Evolutionary conservation across 2,113 vertebrate genomes (phyloP).

Genomic region (Sus scrofa): DNA sequence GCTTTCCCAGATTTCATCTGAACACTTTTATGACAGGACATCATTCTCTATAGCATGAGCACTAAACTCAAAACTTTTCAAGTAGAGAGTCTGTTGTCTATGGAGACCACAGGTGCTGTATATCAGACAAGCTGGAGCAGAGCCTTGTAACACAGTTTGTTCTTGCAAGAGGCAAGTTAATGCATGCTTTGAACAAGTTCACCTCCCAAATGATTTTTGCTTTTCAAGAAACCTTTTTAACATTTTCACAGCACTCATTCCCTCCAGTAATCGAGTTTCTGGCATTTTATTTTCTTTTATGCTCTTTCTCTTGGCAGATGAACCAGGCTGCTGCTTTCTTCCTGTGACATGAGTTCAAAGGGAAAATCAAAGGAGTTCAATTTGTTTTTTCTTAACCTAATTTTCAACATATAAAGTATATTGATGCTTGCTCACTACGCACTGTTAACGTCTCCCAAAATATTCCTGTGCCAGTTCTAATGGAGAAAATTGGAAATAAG

Average conservation of each 20-base stretch:
- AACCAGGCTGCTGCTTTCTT: constrained; percentile 67
- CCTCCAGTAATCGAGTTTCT: constrained; percentile 71
- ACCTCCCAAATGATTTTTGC: constrained; percentile 69
- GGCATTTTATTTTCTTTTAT: constrained; percentile 80
- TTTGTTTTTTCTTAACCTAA: constrained; percentile 70
- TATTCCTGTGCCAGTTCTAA: not conserved
- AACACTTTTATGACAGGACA: not conserved
- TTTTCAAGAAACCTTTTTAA: constrained; percentile 74
- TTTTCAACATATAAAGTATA: constrained; percentile 58
- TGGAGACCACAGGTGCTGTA: constrained; percentile 55
- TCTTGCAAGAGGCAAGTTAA: constrained; percentile 70
- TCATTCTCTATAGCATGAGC: not conserved
- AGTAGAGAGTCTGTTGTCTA: constrained; percentile 57
- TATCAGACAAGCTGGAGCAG: constrained; percentile 55
- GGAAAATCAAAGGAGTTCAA: constrained; percentile 75
- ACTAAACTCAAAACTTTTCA: constrained; percentile 55
- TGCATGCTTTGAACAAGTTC: constrained; percentile 78
- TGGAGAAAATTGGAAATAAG: constrained; percentile 51
- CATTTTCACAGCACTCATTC: constrained; percentile 75
- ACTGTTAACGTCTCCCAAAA: not conserved
- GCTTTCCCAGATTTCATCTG: constrained; percentile 28
- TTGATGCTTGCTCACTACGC: not conserved
- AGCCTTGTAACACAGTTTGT: constrained; percentile 66
- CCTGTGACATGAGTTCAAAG: constrained; percentile 69
- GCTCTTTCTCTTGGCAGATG: constrained; percentile 69